These are phyloP conservation scores for Clarias fuscus DNA, from an alignment of 2,797 vertebrate species.

Conservation along the genomic window DNA sequence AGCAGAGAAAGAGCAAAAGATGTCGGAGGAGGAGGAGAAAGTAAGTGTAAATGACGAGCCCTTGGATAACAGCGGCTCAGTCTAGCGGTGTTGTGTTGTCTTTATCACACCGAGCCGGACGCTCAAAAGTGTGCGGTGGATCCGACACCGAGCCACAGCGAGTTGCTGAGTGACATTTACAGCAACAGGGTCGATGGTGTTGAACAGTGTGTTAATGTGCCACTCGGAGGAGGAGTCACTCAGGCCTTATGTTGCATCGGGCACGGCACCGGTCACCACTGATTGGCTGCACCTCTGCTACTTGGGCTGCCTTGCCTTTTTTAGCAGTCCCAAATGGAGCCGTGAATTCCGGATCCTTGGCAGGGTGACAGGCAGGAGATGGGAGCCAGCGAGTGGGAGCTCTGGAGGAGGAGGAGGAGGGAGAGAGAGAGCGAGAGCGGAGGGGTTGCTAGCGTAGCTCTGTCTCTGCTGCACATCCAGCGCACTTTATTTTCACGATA, in stretches of 20 bases:
- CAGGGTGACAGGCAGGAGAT: slow-evolving; percentile 84
- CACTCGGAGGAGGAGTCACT: slow-evolving; percentile 55
- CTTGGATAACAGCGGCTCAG: slow-evolving; percentile 72
- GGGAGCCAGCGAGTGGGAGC: slow-evolving; percentile 86
- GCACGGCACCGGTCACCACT: slow-evolving; percentile 75
- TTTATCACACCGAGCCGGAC: slow-evolving; percentile 68
- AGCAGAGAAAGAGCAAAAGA: slow-evolving; percentile 20
- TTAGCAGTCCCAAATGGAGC: slow-evolving; percentile 88
- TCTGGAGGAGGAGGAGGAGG: slow-evolving; percentile 66
- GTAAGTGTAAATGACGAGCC: slow-evolving; percentile 37
- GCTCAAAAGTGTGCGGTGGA: slow-evolving; percentile 62
- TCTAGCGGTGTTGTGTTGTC: slow-evolving; percentile 59
- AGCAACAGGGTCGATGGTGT: slow-evolving; percentile 20
- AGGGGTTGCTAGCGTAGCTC: slow-evolving; percentile 50
- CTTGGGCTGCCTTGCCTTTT: slow-evolving; percentile 95
- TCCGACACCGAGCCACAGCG: neutral
- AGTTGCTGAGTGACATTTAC: slow-evolving; percentile 34
- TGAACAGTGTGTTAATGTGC: slow-evolving; percentile 49
- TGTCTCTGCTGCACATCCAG: slow-evolving; percentile 41
- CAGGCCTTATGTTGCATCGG: slow-evolving; percentile 69
- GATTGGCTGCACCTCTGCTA: slow-evolving; percentile 86
- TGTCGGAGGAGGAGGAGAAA: slow-evolving; percentile 15
- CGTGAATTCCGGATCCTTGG: slow-evolving; percentile 86
- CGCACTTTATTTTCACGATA: slow-evolving; percentile 61
- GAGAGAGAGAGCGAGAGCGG: slow-evolving; percentile 23